Percentiles rank a stretch among this genome's conserved stretches.
These are phyloP conservation scores for Vidua chalybeata DNA, from an alignment of 2,113 vertebrate genomes.

Conservation along the genomic window DNA sequence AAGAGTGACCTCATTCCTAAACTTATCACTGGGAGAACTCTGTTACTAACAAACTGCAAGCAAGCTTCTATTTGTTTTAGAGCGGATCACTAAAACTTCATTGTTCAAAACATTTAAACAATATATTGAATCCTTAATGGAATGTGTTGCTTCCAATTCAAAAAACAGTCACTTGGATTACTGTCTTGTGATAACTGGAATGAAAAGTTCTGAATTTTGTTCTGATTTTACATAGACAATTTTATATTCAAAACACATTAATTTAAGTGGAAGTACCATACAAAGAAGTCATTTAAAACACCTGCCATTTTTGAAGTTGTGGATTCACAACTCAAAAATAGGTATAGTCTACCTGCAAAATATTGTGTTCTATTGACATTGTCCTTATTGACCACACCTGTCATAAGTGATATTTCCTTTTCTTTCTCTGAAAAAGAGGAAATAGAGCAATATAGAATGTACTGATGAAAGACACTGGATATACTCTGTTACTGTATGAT, in stretches of 20 bases:
- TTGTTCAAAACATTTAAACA: slow-evolving; percentile 30
- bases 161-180: not conserved
- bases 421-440: not conserved
- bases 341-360: not conserved
- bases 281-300: not conserved
- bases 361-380: not conserved
- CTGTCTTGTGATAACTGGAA: not conserved
- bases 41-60: slow-evolving; percentile 7
- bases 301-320: not conserved
- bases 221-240: not conserved
- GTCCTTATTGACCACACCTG: not conserved
- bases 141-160: not conserved
- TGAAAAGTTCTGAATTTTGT: not conserved
- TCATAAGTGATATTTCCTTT: not conserved
- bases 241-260: not conserved
- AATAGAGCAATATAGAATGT: rapidly evolving
- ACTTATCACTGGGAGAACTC: not conserved
- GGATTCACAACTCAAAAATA: not conserved
- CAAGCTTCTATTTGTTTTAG: slow-evolving; percentile 21
- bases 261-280: not conserved
- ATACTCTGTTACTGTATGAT: not conserved
- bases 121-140: not conserved
- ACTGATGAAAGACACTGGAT: not conserved
- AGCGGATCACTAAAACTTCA: not conserved
- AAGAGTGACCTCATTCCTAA: slow-evolving; percentile 60